A percentile compares a stretch with the other conserved stretches of the same genome.
Evolutionary conservation across 2,888 invertebrate species (phyloP).

Genomic region (Sialis fuliginosa): DNA sequence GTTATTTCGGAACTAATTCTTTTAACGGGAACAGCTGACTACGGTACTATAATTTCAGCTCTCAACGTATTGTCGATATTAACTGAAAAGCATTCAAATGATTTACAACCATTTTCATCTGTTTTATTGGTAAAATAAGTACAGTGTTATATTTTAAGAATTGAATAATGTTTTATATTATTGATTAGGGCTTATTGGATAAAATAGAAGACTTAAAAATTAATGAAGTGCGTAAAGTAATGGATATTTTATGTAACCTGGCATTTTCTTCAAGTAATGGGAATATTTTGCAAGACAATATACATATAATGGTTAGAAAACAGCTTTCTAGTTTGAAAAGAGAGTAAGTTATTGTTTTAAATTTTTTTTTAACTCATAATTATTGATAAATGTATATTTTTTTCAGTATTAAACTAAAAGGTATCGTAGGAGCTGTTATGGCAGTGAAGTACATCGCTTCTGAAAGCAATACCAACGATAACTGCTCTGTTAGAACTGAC

Average conservation of each 20-base stretch:
- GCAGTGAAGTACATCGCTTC: conserved; percentile 53
- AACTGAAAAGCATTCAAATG: conserved; percentile 24
- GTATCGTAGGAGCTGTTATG: conserved; percentile 58
- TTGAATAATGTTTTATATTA: not conserved
- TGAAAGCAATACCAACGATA: conserved; percentile 23
- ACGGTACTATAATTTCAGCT: conserved; percentile 7
- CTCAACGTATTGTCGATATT: conserved; percentile 22
- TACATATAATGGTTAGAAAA: conserved; percentile 72
- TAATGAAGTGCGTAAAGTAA: conserved; percentile 54
- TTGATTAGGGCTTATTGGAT: conserved; percentile 48
- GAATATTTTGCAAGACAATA: conserved; percentile 52
- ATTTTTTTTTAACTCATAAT: not conserved
- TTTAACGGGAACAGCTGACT: conserved; percentile 12
- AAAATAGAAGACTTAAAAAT: conserved; percentile 56
- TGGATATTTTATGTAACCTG: conserved; percentile 59
- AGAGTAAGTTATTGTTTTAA: conserved; percentile 18
- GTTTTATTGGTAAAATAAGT: conserved; percentile 1
- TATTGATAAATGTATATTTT: not conserved
- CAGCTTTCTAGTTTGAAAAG: conserved; percentile 51
- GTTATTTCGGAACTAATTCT: not conserved
- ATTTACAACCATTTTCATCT: conserved; percentile 35
- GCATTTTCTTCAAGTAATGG: conserved; percentile 36
- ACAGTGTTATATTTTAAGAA: not conserved
- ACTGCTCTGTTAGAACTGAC: conserved; percentile 25
- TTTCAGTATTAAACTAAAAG: conserved; percentile 42